A percentile compares a stretch with the other conserved stretches of the same genome.
phyloP scores from a whole-genome alignment of 2,113 vertebrate species.

The Cheilinus undulatus region DNA sequence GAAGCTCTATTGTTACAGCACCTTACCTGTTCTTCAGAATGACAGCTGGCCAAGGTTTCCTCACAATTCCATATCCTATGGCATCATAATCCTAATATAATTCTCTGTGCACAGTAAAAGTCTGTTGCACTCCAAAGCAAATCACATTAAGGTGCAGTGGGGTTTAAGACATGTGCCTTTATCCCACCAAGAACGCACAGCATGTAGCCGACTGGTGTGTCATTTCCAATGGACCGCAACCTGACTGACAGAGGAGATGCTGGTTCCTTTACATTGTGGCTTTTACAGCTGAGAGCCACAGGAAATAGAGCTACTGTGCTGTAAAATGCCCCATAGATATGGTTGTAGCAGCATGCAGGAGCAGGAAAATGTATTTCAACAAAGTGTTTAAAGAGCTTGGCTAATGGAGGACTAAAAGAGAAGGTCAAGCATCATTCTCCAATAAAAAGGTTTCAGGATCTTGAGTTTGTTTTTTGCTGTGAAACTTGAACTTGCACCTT shows the following conservation, averaged over 20 bases:
- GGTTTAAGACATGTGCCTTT: slow-evolving; percentile 68
- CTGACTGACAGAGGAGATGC: slow-evolving; percentile 51
- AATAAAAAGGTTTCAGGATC: background rate
- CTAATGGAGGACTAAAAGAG: slow-evolving; percentile 5
- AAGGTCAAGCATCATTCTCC: slow-evolving; percentile 18
- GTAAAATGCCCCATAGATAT: background rate
- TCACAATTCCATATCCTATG: slow-evolving; percentile 47
- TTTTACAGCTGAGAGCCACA: slow-evolving; percentile 20
- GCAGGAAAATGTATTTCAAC: background rate
- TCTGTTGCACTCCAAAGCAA: slow-evolving; percentile 68
- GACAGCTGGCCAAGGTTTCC: slow-evolving; percentile 65
- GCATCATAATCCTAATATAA: slow-evolving; percentile 62
- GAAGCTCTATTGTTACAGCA: slow-evolving; percentile 15
- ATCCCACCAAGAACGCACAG: slow-evolving; percentile 67
- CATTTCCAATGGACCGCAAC: slow-evolving; percentile 58
- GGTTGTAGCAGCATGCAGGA: slow-evolving; percentile 1
- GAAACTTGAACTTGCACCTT: no score
- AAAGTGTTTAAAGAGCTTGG: slow-evolving; percentile 24
- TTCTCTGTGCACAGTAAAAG: slow-evolving; percentile 53
- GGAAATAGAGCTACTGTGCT: slow-evolving; percentile 4
- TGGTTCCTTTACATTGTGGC: slow-evolving; percentile 12
- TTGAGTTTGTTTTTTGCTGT: background rate
- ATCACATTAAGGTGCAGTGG: slow-evolving; percentile 66
- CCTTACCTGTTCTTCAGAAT: slow-evolving; percentile 46
- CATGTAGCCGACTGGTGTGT: slow-evolving; percentile 66